A percentile compares a stretch with the other conserved stretches of the same genome.
Evolutionary conservation across 2,113 vertebrate genomes (phyloP).

Genomic region (Dolichotis patagonum): DNA sequence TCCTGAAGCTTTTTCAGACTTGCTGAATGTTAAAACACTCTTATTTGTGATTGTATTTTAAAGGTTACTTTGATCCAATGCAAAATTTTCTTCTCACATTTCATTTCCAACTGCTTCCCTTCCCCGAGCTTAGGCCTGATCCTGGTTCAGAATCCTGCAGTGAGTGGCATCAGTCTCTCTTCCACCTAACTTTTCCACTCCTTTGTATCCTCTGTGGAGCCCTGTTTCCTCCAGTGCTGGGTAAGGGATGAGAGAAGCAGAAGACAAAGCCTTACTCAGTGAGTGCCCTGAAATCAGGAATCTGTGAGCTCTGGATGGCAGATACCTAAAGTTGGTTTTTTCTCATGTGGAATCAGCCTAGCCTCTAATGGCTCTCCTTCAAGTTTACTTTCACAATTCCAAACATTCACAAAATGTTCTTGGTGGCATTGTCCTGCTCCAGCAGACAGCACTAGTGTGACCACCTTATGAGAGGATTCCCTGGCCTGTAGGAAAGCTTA

Average conservation of each 20-base stretch:
- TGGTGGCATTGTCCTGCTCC: background rate
- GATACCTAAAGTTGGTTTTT: background rate
- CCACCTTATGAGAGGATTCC: background rate
- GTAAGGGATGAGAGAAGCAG: background rate
- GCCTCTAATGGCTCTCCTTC: background rate
- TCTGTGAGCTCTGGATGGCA: background rate
- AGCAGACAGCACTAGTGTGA: background rate
- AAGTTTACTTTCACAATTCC: background rate
- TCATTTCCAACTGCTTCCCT: background rate
- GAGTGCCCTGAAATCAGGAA: background rate
- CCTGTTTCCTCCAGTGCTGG: background rate
- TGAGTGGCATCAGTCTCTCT: background rate
- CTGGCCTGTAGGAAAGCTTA: background rate
- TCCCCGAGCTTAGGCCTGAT: background rate
- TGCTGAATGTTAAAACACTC: background rate
- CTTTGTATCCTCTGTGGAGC: background rate
- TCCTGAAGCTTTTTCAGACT: slow-evolving; percentile 8
- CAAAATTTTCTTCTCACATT: background rate
- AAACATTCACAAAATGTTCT: background rate
- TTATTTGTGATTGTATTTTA: background rate
- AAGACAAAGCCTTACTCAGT: background rate
- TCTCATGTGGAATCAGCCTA: background rate
- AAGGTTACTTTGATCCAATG: slow-evolving; percentile 13
- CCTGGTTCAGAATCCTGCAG: background rate
- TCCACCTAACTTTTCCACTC: background rate